Percentiles rank a stretch among this genome's conserved stretches.
phyloP scores from a whole-genome alignment of 2,797 vertebrate species.

The Centropyge bicolor region DNA sequence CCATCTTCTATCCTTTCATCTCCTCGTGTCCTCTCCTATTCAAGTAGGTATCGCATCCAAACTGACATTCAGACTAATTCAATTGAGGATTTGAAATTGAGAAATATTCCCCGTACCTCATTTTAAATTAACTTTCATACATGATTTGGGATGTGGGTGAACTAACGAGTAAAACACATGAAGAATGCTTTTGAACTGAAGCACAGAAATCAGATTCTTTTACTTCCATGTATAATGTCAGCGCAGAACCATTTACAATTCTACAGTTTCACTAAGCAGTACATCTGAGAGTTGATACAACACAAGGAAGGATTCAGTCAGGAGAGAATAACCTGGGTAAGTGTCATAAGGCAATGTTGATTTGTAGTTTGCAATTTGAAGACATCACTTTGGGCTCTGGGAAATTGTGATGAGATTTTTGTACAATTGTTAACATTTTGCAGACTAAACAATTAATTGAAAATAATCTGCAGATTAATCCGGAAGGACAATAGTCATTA shows the following conservation, averaged over 20 bases:
- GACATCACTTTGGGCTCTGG: too few species aligned
- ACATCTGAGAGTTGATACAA: too few species aligned
- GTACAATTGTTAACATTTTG: too few species aligned
- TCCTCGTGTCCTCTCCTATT: neutral
- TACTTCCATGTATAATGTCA: neutral
- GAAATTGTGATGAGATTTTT: too few species aligned
- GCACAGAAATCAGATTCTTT: neutral
- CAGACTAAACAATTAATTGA: too few species aligned
- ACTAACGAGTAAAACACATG: conserved; percentile 26
- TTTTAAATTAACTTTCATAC: conserved; percentile 3
- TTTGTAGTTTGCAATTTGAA: too few species aligned
- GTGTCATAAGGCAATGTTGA: too few species aligned
- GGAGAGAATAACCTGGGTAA: too few species aligned
- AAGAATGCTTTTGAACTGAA: neutral
- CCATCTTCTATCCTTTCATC: neutral
- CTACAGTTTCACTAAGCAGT: too few species aligned
- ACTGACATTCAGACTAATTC: conserved; percentile 15
- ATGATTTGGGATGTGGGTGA: neutral
- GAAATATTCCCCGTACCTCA: neutral
- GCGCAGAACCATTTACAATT: neutral
- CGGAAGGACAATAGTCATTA: too few species aligned
- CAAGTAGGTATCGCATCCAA: neutral
- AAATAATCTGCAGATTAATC: too few species aligned
- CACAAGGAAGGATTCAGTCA: too few species aligned
- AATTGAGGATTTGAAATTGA: neutral